Percentiles rank a stretch among this genome's conserved stretches.
Evolutionary conservation across 2,113 vertebrate species (phyloP).

Genomic region (Heteronetta atricapilla): DNA sequence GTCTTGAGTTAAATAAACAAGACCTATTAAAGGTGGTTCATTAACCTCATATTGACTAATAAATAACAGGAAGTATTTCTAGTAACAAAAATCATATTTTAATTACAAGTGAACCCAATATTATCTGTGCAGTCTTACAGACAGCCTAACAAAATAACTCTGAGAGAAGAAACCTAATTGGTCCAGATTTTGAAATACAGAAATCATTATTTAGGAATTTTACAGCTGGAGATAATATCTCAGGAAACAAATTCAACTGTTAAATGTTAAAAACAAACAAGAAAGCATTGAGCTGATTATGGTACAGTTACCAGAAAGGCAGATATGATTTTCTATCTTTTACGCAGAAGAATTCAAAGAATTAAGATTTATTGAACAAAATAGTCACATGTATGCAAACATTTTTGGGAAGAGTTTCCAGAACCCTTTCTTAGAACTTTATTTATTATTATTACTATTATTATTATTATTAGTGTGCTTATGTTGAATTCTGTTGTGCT

Average conservation of each 20-base stretch:
- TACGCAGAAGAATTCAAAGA: neutral
- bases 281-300: neutral
- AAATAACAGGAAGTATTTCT: neutral
- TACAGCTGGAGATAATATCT: neutral
- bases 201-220: neutral
- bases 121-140: neutral
- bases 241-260: neutral
- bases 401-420: neutral
- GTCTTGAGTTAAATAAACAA: neutral
- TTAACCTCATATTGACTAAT: neutral
- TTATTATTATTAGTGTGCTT: neutral
- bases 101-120: neutral
- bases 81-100: neutral
- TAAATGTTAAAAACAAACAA: neutral
- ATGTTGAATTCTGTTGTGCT: neutral
- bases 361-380: neutral
- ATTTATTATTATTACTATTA: no score
- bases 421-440: neutral
- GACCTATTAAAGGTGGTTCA: neutral
- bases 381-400: neutral
- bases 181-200: neutral
- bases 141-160: neutral
- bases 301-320: neutral
- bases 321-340: neutral
- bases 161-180: neutral